phyloP scores from a whole-genome alignment of 2,113 vertebrate genomes.

The Condylura cristata region DNA sequence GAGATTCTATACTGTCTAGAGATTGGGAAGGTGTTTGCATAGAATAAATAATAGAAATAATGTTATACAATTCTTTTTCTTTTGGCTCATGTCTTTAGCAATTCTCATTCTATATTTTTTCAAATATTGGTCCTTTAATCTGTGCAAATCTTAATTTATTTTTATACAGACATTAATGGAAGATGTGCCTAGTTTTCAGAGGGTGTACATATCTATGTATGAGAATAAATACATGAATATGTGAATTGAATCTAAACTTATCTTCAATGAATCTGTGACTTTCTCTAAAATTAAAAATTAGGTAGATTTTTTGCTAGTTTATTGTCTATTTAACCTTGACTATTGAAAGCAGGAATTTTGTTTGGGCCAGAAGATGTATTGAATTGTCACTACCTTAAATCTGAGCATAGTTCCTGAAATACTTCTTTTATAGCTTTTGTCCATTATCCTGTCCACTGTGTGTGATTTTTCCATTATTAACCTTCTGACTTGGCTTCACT shows the following conservation, averaged over 20 bases:
- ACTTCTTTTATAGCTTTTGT: not conserved
- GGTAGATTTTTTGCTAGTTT: not conserved
- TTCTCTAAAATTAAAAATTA: not conserved
- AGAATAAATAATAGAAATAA: not conserved
- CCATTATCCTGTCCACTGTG: not conserved
- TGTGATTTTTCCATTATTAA: slow-evolving; percentile 10
- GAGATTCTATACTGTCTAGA: not conserved
- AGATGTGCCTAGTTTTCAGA: not conserved
- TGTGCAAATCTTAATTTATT: not conserved
- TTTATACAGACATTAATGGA: slow-evolving; percentile 25
- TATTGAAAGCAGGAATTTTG: not conserved
- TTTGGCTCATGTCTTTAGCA: not conserved
- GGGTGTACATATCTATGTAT: not conserved
- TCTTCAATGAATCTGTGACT: not conserved
- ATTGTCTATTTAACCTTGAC: not conserved
- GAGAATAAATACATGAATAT: not conserved
- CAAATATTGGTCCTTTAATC: not conserved
- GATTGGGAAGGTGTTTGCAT: not conserved
- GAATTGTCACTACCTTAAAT: not conserved
- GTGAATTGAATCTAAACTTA: not conserved
- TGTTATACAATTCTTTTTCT: not conserved
- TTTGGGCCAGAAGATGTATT: not conserved
- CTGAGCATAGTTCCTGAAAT: not conserved
- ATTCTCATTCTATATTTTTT: not conserved
- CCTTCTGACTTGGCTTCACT: not conserved